These are phyloP conservation scores for Hofmannophila pseudospretella DNA, from an alignment of 2,888 invertebrate species.

Conservation along the genomic window DNA sequence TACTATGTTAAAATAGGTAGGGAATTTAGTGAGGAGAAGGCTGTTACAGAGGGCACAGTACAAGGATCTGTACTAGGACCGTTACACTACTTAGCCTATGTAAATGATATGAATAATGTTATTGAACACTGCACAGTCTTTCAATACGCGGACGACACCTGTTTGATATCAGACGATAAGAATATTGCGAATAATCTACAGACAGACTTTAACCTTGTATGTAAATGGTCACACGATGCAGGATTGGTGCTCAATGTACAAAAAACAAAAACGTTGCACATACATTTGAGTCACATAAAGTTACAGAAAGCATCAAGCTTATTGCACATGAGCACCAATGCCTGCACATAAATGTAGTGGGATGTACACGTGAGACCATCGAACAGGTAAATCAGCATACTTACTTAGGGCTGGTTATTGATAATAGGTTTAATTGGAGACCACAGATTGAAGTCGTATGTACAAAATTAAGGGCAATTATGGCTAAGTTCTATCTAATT, in stretches of 20 bases:
- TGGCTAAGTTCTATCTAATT: no score
- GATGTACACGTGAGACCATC: no score
- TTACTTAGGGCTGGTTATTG: no score
- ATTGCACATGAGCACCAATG: neutral
- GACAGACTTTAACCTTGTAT: constrained; percentile 8
- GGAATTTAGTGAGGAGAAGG: constrained; percentile 2
- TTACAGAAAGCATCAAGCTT: neutral
- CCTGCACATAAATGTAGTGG: no score
- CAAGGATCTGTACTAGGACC: constrained; percentile 14
- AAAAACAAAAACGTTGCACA: constrained; percentile 12
- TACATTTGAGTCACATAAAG: constrained; percentile 2
- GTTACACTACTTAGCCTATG: constrained; percentile 13
- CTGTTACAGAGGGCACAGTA: constrained; percentile 9
- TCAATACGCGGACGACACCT: constrained; percentile 19
- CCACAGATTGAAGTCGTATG: no score
- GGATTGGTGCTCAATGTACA: constrained; percentile 16
- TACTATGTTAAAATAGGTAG: constrained; percentile 8
- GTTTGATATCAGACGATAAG: constrained; percentile 15
- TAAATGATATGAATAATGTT: constrained; percentile 7
- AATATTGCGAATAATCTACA: constrained; percentile 6
- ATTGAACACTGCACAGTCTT: constrained; percentile 10
- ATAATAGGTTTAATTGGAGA: no score
- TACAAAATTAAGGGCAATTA: no score
- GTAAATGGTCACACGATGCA: constrained; percentile 17
- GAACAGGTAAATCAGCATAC: no score